These are phyloP conservation scores for Drosophila pruinosa DNA, from an alignment of 1,140 invertebrate species.

Conservation along the genomic window DNA sequence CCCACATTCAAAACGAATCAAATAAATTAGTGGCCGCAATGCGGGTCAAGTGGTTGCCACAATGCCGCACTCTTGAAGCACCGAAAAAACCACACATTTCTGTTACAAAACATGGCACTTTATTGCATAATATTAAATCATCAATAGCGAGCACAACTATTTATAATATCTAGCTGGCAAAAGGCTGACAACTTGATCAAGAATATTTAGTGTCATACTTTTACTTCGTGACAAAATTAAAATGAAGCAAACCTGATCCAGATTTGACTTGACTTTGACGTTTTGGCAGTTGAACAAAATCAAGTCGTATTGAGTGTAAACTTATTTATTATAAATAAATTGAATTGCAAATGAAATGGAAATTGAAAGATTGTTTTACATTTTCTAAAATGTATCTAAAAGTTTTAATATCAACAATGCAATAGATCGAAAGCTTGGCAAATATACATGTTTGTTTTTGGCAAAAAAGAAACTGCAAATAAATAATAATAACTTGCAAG, in stretches of 20 bases:
- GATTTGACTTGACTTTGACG: constrained; percentile 1
- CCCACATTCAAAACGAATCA: constrained; percentile 24
- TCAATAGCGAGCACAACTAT: not conserved
- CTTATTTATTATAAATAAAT: too few species aligned
- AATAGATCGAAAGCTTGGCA: too few species aligned
- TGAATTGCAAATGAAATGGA: too few species aligned
- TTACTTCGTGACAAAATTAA: constrained; percentile 22
- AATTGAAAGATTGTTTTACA: too few species aligned
- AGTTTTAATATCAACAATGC: too few species aligned
- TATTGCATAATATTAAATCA: not conserved
- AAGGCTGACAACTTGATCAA: not conserved
- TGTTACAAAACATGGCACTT: not conserved
- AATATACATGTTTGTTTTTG: not conserved
- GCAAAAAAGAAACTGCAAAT: not conserved
- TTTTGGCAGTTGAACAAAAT: constrained; percentile 10
- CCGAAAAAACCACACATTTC: constrained; percentile 3
- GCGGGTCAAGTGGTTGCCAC: constrained; percentile 54
- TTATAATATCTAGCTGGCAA: not conserved
- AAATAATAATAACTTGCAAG: not conserved
- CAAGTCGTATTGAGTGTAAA: not conserved
- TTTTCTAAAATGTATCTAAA: too few species aligned
- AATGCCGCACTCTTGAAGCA: not conserved
- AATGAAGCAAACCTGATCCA: not conserved
- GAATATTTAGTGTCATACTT: constrained; percentile 11
- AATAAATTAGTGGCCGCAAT: constrained; percentile 27